Evolutionary conservation across 2,888 invertebrate genomes (phyloP).

Genomic region (Nomada fabriciana): DNA sequence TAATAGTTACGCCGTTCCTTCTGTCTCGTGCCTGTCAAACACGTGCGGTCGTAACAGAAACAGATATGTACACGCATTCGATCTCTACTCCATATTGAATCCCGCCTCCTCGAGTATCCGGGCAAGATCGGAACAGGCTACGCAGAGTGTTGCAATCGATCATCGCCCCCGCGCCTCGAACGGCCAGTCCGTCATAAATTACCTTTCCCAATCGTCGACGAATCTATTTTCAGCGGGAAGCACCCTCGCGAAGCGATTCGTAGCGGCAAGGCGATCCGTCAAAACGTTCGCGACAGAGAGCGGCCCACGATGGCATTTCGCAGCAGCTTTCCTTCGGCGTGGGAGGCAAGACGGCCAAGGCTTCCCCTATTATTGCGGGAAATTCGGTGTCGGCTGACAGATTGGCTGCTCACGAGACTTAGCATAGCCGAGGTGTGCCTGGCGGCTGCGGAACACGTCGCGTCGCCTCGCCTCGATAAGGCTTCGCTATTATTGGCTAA

Average conservation of each 20-base stretch:
- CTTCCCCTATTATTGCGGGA: slow-evolving; percentile 73
- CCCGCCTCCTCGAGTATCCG: too few species aligned
- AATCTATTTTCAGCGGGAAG: not conserved
- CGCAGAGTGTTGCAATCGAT: slow-evolving; percentile 9
- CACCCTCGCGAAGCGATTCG: not conserved
- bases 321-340: not conserved
- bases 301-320: not conserved
- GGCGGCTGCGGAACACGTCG: slow-evolving; percentile 54
- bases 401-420: slow-evolving; percentile 72
- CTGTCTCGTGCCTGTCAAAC: too few species aligned
- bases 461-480: slow-evolving; percentile 68
- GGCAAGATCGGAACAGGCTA: not conserved
- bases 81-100: too few species aligned
- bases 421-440: slow-evolving; percentile 67
- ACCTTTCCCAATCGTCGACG: not conserved
- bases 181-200: not conserved
- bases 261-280: not conserved
- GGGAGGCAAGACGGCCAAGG: slow-evolving; percentile 28
- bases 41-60: too few species aligned
- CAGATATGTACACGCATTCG: too few species aligned
- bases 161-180: slow-evolving; percentile 1
- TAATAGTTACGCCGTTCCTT: too few species aligned
- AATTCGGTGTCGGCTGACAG: slow-evolving; percentile 57
- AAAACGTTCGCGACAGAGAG: not conserved
- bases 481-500: slow-evolving; percentile 81